Base-by-base conservation (phyloP, 2,113 vertebrate species). In the Zosterops hypoxanthus region DNA sequence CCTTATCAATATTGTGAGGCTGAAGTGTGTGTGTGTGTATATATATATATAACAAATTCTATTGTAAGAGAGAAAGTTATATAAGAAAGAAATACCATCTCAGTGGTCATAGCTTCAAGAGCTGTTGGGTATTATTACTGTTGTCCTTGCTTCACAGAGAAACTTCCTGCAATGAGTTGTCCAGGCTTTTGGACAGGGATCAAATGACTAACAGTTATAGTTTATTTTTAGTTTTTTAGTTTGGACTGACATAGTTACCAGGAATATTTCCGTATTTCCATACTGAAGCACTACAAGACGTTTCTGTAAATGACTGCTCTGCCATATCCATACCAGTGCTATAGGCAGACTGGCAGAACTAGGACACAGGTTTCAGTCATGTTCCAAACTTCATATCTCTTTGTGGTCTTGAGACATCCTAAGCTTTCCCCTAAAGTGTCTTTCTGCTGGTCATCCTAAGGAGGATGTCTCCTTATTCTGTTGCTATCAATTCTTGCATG, bases 171-270 rank as follows among this genome's bases (percentile, higher is more conserved):
- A 60, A 22, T 83, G 68, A 75, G 26, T 88, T 96, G 76, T 52
- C 80, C 82, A 65, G 47, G 44, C 34, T 90, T 78, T 83, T 86
- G 72, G 85, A 57, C 52, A 49, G 39, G 33, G 18, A 52, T 93
- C 14, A 10, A 61, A 34, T 88, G 71, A 61, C 50, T 82, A 86
- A 93, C 41, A 65, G n/a, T 87, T 91, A 44, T 7, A 11, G 66
- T 84, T 82, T 96, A 92, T 90, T 94, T 93, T 92, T 96, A 94
- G 88, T 86, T 90, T 87, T 93, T 92, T 96, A 94, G 88, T 86
- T 90, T 87, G 82, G 56, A 34, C 64, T 92, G 93, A 78, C 86
- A 57, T 22, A 82, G 80, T 81, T 86, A 70, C 41, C 41, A 84
- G 60, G 49, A 96, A 88, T 78, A 94, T 18, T 81, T 92, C 28